Percentiles rank a stretch among this genome's conserved stretches.
These are phyloP conservation scores for Pogonognathellus flavescens DNA, from an alignment of 1,140 invertebrate species.

Conservation along the genomic window DNA sequence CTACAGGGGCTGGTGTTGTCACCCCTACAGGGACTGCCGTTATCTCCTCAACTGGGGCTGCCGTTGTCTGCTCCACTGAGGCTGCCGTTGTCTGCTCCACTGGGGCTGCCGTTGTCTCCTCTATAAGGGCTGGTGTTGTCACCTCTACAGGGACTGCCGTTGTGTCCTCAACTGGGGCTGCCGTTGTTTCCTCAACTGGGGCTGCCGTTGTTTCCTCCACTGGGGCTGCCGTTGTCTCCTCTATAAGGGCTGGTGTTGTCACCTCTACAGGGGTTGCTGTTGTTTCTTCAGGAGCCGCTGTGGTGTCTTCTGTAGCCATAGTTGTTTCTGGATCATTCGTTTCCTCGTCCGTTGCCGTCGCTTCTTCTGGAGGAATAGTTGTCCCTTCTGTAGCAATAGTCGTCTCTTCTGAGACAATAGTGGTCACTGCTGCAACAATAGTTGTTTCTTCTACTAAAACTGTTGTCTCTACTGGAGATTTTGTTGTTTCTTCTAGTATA, in stretches of 20 bases:
- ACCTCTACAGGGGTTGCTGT: neutral
- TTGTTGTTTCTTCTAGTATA: too few species aligned
- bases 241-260: neutral
- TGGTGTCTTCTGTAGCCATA: neutral
- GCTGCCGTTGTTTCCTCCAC: neutral
- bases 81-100: neutral
- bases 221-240: neutral
- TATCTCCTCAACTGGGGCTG: neutral
- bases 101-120: neutral
- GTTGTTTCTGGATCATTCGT: slow-evolving; percentile 1
- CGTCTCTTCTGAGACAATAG: neutral
- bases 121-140: neutral
- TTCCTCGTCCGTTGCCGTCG: neutral
- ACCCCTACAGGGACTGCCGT: neutral
- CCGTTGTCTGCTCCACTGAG: neutral
- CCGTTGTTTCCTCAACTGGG: neutral
- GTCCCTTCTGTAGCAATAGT: slow-evolving; percentile 23
- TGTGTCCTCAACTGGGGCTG: neutral
- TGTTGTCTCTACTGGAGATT: too few species aligned
- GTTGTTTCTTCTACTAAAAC: slow-evolving; percentile 1
- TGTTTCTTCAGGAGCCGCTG: neutral
- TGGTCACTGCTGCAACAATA: neutral
- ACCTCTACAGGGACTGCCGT: neutral
- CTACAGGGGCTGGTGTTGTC: too few species aligned
- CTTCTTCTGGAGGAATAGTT: neutral